Conservation (phyloP, 1,140 invertebrate species). For the Rhizoglyphus robini region DNA sequence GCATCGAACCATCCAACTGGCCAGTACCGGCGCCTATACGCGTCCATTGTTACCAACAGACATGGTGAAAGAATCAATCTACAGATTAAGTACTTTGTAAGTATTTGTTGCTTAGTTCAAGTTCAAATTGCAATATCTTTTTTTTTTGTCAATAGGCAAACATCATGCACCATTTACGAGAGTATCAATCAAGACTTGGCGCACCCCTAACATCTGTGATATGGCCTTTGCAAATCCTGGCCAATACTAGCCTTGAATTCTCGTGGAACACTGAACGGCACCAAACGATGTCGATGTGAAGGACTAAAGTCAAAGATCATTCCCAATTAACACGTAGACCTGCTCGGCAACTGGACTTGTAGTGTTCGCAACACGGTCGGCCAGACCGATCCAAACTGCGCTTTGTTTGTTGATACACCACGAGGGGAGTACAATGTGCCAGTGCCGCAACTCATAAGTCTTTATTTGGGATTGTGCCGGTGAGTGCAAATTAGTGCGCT, state of each 20-base stretch:
- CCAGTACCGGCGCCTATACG: conserved; percentile 52
- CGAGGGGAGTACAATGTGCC: conserved; percentile 20
- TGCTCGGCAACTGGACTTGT: conserved; percentile 64
- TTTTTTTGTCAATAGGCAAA: conserved; percentile 48
- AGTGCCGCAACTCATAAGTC: too few relatives aligned
- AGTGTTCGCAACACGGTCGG: conserved; percentile 68
- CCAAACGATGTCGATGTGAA: conserved; percentile 43
- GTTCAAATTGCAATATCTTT: background rate
- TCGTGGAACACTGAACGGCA: conserved; percentile 57
- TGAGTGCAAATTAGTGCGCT: too few relatives aligned
- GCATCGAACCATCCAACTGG: conserved; percentile 43
- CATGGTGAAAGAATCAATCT: conserved; percentile 52
- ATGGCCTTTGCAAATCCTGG: conserved; percentile 61
- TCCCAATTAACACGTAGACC: conserved; percentile 47
- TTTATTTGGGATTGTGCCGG: too few relatives aligned
- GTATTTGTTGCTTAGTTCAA: conserved; percentile 32
- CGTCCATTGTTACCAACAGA: conserved; percentile 58
- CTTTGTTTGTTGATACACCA: conserved; percentile 20
- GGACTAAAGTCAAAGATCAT: conserved; percentile 25
- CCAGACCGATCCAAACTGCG: conserved; percentile 47
- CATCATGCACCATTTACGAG: conserved; percentile 62
- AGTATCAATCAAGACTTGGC: conserved; percentile 40
- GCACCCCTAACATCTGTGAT: conserved; percentile 61
- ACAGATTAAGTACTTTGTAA: conserved; percentile 67
- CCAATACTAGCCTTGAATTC: conserved; percentile 53